Percentiles rank a stretch among this genome's conserved stretches.
Conservation (phyloP, 30 jellyfish, hydroid and myxozoan species). For the Rhopilema esculentum region DNA sequence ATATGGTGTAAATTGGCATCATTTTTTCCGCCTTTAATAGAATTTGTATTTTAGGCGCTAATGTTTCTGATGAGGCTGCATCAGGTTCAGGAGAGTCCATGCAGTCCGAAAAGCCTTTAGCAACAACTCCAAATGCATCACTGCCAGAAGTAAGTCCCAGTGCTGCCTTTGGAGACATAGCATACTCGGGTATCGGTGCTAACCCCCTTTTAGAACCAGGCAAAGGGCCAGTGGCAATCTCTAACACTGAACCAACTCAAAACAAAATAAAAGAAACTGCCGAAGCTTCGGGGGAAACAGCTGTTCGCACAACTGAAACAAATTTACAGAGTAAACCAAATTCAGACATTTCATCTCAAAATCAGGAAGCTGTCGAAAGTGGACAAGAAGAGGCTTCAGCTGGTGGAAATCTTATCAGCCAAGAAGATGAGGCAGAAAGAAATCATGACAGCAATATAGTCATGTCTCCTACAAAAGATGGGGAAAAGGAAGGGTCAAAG, state of each 20-base stretch:
- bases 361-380: neutral
- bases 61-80: no score
- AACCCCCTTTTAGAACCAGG: neutral
- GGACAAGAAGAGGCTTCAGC: neutral
- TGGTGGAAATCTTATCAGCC: neutral
- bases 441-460: neutral
- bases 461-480: neutral
- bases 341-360: neutral
- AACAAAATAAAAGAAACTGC: neutral
- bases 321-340: neutral
- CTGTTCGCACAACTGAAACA: neutral
- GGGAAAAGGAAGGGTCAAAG: neutral
- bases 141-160: neutral
- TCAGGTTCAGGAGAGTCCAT: no score
- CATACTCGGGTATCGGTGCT: neutral
- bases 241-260: neutral
- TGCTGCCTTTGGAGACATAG: neutral
- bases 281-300: neutral
- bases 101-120: neutral
- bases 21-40: no score
- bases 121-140: neutral
- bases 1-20: no score
- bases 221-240: neutral
- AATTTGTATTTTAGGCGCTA: no score
- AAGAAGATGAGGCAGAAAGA: neutral